Conservation (phyloP, 2,888 invertebrate genomes). For the Drosophila macrospina region DNA sequence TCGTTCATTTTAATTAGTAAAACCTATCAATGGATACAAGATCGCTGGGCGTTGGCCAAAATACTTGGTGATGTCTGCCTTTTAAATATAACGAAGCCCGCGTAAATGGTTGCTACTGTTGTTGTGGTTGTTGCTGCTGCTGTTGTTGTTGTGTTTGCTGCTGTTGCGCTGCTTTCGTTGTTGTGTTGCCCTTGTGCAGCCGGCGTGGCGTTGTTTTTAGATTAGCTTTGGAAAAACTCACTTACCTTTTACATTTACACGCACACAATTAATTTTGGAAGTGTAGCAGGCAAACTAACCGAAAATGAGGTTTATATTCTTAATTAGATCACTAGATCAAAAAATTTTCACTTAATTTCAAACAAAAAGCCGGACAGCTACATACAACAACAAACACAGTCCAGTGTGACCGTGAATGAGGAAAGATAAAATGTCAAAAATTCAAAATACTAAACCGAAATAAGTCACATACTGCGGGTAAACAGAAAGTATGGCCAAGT, state of each 20-base stretch:
- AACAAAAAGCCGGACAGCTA: slow-evolving; percentile 46
- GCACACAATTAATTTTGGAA: slow-evolving; percentile 61
- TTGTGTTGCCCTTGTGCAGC: slow-evolving; percentile 34
- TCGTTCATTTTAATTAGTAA: slow-evolving; percentile 32
- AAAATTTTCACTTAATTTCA: slow-evolving; percentile 42
- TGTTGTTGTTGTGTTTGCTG: slow-evolving; percentile 9
- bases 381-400: no score
- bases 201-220: slow-evolving; percentile 46
- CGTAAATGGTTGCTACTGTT: slow-evolving; percentile 31
- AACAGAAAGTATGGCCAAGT: slow-evolving; percentile 9
- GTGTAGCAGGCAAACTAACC: slow-evolving; percentile 33
- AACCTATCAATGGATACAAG: slow-evolving; percentile 57
- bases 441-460: slow-evolving; percentile 14
- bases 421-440: background rate
- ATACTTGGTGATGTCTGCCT: slow-evolving; percentile 19
- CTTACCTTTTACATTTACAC: slow-evolving; percentile 65
- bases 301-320: slow-evolving; percentile 31
- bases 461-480: background rate
- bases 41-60: slow-evolving; percentile 63
- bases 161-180: slow-evolving; percentile 1
- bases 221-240: slow-evolving; percentile 2
- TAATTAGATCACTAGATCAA: slow-evolving; percentile 46
- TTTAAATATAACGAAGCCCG: slow-evolving; percentile 47
- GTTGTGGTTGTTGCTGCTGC: slow-evolving; percentile 1
- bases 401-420: slow-evolving; percentile 19